phyloP scores from a whole-genome alignment of 2,888 invertebrate species.

The Shargacucullia verbasci region DNA sequence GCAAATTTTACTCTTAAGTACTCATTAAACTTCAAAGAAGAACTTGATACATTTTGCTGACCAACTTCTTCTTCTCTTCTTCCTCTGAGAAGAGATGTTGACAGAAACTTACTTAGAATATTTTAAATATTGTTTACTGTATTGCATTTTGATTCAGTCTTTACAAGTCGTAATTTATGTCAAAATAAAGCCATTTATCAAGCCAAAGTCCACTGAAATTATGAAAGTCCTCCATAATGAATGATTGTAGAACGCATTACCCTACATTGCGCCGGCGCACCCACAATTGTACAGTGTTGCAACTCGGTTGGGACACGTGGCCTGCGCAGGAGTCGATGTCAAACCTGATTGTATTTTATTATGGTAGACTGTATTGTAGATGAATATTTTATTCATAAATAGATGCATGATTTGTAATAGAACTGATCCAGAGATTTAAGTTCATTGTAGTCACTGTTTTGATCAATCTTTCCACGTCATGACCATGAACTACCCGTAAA shows the following conservation, averaged over 20 bases:
- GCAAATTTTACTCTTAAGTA: no score
- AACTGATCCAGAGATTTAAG: background rate
- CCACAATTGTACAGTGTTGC: constrained; percentile 37
- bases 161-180: constrained; percentile 2
- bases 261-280: constrained; percentile 41
- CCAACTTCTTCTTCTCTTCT: no score
- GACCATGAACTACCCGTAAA: no score
- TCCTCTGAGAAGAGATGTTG: no score
- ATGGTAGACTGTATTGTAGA: constrained; percentile 29
- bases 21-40: no score
- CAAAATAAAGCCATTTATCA: background rate
- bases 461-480: no score
- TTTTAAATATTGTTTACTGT: no score
- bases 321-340: constrained; percentile 37
- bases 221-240: constrained; percentile 29
- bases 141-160: no score
- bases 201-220: constrained; percentile 31
- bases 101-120: no score
- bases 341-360: constrained; percentile 42
- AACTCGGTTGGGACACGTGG: constrained; percentile 37
- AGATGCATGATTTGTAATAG: constrained; percentile 16
- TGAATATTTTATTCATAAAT: constrained; percentile 14
- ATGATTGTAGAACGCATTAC: constrained; percentile 41
- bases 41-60: no score
- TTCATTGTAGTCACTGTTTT: no score